Conservation (phyloP, 2,888 invertebrate species). For the Watsonalla cultraria region DNA sequence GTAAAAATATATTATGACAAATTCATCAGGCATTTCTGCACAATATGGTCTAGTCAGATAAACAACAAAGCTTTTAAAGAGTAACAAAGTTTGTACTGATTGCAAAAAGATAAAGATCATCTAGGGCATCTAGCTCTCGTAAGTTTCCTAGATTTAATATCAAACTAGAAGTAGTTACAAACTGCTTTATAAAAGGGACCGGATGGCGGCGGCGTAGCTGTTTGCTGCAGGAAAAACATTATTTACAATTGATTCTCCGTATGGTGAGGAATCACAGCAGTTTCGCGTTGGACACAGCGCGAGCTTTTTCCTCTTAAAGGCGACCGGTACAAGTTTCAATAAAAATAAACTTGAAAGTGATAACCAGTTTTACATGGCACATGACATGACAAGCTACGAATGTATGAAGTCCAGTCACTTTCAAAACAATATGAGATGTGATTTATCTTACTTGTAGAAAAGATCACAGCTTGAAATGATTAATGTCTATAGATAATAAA, state of each 20-base stretch:
- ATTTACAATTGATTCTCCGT: slow-evolving; percentile 54
- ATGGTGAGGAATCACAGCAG: slow-evolving; percentile 19
- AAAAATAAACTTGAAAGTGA: neutral
- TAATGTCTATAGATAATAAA: no score
- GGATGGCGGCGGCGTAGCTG: slow-evolving; percentile 36
- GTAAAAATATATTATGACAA: no score
- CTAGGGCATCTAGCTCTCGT: neutral
- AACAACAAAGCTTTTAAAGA: no score
- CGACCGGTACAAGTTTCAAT: slow-evolving; percentile 12
- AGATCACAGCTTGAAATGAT: slow-evolving; percentile 23
- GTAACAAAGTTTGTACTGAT: no score
- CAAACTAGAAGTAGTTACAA: slow-evolving; percentile 26
- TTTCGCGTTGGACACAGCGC: neutral
- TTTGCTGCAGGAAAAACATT: slow-evolving; percentile 47
- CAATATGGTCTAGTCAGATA: no score
- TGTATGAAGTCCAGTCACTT: no score
- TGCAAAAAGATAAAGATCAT: neutral
- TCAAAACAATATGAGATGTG: neutral
- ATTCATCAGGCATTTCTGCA: no score
- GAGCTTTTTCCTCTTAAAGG: slow-evolving; percentile 24
- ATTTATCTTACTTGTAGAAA: slow-evolving; percentile 17
- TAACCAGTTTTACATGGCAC: neutral
- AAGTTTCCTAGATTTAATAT: neutral
- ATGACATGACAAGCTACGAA: no score
- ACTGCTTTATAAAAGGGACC: slow-evolving; percentile 34